Conservation (phyloP, 2,113 vertebrate species). For the Tauraco erythrolophus region DNA sequence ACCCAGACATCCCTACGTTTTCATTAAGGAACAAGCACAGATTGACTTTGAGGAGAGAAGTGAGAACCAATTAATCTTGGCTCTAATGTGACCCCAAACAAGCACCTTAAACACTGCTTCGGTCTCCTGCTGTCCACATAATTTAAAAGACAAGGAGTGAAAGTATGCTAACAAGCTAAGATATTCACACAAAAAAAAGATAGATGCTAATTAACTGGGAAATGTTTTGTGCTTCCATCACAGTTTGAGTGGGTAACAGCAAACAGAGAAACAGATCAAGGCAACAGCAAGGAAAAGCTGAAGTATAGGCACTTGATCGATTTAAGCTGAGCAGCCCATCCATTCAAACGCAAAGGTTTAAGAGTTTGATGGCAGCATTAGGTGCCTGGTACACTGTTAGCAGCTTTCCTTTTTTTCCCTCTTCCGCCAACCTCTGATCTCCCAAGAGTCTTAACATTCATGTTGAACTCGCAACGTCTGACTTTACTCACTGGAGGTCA, state of each 20-base stretch:
- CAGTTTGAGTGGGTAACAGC: not conserved
- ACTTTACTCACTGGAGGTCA: constrained; percentile 42
- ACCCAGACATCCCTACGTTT: not conserved
- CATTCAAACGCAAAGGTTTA: not conserved
- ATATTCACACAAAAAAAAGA: not conserved
- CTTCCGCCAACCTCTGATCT: not conserved
- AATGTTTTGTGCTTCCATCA: not conserved
- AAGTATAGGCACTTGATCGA: fast-evolving
- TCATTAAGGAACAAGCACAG: not conserved
- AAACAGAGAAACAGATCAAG: not conserved
- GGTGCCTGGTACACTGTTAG: too few species aligned
- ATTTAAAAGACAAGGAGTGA: not conserved
- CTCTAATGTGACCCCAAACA: not conserved
- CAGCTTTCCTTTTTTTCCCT: not conserved
- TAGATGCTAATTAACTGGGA: not conserved
- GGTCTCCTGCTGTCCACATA: not conserved
- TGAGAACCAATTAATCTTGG: not conserved
- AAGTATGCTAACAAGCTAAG: not conserved
- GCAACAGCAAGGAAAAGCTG: not conserved
- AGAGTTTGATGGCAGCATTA: not conserved
- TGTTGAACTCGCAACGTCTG: not conserved
- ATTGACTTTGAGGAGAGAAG: not conserved
- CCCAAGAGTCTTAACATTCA: not conserved
- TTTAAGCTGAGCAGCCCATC: not conserved
- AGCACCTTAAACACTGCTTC: fast-evolving